phyloP scores from a whole-genome alignment of 2,888 invertebrate genomes.

The Eutolmus rufibarbis region DNA sequence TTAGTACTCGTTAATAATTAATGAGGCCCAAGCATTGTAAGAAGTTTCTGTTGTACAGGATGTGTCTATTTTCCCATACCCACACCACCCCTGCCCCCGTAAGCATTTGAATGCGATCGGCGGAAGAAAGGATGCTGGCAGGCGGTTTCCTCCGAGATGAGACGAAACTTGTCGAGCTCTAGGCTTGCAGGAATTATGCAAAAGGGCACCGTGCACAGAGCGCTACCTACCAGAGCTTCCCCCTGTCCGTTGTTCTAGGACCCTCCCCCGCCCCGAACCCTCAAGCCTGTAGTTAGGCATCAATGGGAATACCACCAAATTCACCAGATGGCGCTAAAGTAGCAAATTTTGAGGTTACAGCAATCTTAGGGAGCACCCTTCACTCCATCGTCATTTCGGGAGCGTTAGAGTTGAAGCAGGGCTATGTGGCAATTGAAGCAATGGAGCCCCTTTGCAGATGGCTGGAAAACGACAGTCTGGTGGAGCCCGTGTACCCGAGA shows the following conservation, averaged over 20 bases:
- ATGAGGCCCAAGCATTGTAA: slow-evolving; percentile 42
- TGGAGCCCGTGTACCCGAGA: neutral
- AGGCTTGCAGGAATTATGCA: slow-evolving; percentile 41
- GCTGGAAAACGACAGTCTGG: slow-evolving; percentile 26
- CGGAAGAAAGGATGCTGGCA: slow-evolving; percentile 30
- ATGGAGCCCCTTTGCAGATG: neutral
- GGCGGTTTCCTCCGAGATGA: neutral
- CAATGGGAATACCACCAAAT: slow-evolving; percentile 41
- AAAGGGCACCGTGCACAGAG: slow-evolving; percentile 18
- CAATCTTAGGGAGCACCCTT: slow-evolving; percentile 1
- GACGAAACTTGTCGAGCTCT: slow-evolving; percentile 32
- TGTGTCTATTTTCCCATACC: neutral
- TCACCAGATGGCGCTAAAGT: slow-evolving; percentile 40
- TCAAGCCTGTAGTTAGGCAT: neutral
- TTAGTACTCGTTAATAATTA: slow-evolving; percentile 44
- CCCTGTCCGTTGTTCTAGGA: neutral
- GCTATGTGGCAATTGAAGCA: neutral
- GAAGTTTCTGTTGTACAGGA: slow-evolving; percentile 38
- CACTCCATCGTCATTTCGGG: neutral
- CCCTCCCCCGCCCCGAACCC: neutral
- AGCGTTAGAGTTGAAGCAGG: neutral
- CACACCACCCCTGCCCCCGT: neutral
- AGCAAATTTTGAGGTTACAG: slow-evolving; percentile 38
- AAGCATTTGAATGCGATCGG: slow-evolving; percentile 21
- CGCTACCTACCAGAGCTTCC: neutral